Evolutionary conservation across 2,888 invertebrate species (phyloP), one percentile per base, ranked within the genome.

Genomic region (Agrilus mali): DNA sequence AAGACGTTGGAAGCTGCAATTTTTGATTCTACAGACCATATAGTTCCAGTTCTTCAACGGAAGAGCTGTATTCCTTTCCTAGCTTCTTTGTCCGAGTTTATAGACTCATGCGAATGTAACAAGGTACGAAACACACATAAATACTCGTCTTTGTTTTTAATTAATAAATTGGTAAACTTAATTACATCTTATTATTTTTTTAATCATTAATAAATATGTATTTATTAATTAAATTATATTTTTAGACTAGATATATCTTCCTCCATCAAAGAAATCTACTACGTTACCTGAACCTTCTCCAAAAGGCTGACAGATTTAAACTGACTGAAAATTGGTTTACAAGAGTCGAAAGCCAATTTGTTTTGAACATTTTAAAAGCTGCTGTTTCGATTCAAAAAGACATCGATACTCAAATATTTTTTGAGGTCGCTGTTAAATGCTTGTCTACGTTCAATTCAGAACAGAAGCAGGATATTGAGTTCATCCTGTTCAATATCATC

Each of bases 251-350:
- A 42, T 53, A 64, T 33, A 42, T 52, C 15, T 73, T 71, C 52
- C 52, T 76, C 17, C 53, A 53, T 12, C 57, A 64, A 42, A 41
- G 58, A 59, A 57, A 66, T 58, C 53, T 63, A 59, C 40, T 53
- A 52, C 43, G 54, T 53, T 78, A 77, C 57, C 57, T 75, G 16
- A 60, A 56, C 41, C 60, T 59, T 41, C 48, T 77, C 13, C 63
- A 65, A 47, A 45, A 50, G 10, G 40, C 53, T 2, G 44, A 53
- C 14, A 54, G 54, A 37, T 64, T 59, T 45, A 66, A 65, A 53
- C 61, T 77, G n/a, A 68, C 66, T 44, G 68, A 68, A 36, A 76
- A 76, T 56, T 78, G 77, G 77, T 77, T 77, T 56, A 75, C 78
- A 0, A 76, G 77, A 66, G 69, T 74, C 53, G 82, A 82, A 65